phyloP scores from a whole-genome alignment of 2,888 invertebrate genomes.

The Drosophila austrosaltans region DNA sequence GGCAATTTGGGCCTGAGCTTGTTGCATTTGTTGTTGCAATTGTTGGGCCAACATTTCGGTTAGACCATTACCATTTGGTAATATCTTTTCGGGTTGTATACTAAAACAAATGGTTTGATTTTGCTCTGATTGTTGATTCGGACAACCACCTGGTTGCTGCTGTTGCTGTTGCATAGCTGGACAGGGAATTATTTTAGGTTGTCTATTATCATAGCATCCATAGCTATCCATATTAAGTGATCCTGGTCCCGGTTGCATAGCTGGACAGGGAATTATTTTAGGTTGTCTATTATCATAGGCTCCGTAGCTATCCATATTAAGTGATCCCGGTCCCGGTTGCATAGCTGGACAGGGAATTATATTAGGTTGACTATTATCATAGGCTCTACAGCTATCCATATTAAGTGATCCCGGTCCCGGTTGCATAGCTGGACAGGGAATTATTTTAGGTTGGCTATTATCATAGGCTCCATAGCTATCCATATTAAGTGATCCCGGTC shows the following conservation, averaged over 20 bases:
- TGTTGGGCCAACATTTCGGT: conserved; percentile 61
- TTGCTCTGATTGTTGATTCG: neutral
- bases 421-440: too few species aligned
- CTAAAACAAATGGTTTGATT: neutral
- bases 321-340: neutral
- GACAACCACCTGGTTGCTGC: neutral
- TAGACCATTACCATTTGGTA: conserved; percentile 29
- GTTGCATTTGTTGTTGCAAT: conserved; percentile 55
- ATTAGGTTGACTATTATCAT: too few species aligned
- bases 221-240: neutral
- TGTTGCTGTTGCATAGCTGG: neutral
- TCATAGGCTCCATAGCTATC: too few species aligned
- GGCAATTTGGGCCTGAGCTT: conserved; percentile 60
- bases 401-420: too few species aligned
- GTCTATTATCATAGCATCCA: too few species aligned
- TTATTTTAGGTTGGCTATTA: too few species aligned
- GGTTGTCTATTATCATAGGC: neutral
- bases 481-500: too few species aligned
- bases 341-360: too few species aligned
- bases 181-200: neutral
- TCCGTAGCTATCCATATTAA: neutral
- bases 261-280: neutral
- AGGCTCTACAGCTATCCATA: too few species aligned
- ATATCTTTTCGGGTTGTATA: neutral
- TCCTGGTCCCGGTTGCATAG: neutral